Base-by-base conservation (phyloP, 1,140 invertebrate genomes). In the Tetramorium alpestre region DNA sequence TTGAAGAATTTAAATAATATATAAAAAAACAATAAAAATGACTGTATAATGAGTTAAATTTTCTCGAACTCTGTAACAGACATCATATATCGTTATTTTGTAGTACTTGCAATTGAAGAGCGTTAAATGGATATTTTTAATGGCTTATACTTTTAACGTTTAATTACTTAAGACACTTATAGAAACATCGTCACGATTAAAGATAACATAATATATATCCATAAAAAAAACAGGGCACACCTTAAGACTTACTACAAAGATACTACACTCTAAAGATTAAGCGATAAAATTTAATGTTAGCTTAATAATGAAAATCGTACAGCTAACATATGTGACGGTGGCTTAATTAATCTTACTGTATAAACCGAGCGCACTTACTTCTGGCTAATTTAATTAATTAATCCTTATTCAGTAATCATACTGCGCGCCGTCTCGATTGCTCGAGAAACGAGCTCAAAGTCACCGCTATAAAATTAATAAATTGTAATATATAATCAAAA, bases 321-420 rank as follows among this genome's bases (percentile, higher is more conserved):
- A 87, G 47, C 89, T 89, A 90, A 87, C 75, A 60, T 69, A 67
- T 54, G n/a, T 69, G 47, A 62, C 56, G 67, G 67, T 84, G 54
- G 62, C 92, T 92, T 92, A 92, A 86, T 54, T 91, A 92, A 89
- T 89, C 92, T 92, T 92, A 92, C 90, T 92, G 87, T 91, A 72
- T 86, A 89, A 90, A 89, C 86, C 54, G 51, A 41, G 64, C 85
- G 75, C 89, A 76, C 65, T 69, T 85, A 78, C 22, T 87, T 77
- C 78, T 90, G 22, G 58, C 77, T 91, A 91, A 88, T 87, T 88
- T 84, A 89, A 85, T 67, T 86, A 41, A 25, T 78, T 87, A 87
- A 84, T 86, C 58, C 88, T 89, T 91, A 91, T 69, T 82, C 58
- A 69, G 70, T 86, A 84, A 88, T 77, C 77, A 67, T 88, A 84